Base-by-base conservation (phyloP, 2,113 vertebrate genomes). In the Sinocyclocheilus rhinocerous region DNA sequence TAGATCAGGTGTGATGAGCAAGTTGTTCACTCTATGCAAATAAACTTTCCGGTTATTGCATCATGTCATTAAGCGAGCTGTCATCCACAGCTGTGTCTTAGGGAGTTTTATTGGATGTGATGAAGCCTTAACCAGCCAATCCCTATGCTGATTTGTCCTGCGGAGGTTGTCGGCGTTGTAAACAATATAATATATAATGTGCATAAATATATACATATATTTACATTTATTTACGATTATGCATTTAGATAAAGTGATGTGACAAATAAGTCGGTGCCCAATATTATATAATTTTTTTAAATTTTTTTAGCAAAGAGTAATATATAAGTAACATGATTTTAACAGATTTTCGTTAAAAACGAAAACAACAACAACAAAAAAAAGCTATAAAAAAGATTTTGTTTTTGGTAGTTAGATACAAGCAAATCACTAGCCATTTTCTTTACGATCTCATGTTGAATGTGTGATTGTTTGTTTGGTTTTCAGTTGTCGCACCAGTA, bases 401-500 rank as follows among this genome's bases (percentile, higher is more conserved):
- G n/a, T 48, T 11, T 48, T 11, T 0, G 10, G 10, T 48, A 48
- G 10, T 48, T 11, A 48, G 6, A 8, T 67, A 16, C 63, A 67
- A 69, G 26, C 6, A 18, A 22, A 42, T 72, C 33, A 11, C 39
- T 39, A 9, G 9, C 20, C 1, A 18, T 73, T 42, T 73, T 75
- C 72, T 75, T 11, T 6, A 36, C 8, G 20, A n/a, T 45, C 22
- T 75, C 11, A 4, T 45, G 10, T 11, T 39, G 50, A 79, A 1
- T 13, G 11, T 55, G 82, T 75, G 76, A 52, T 52, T 92, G 33
- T 55, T 87, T 87, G 7, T 89, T 29, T 36, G 8, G 88, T 13
- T 90, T 48, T 6, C 50, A 94, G 94, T 84, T 95, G 93, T 91
- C 92, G 94, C 88, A 94, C 93, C 88, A 94, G 92, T 89, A 86